These are phyloP conservation scores for Physella acuta DNA, from an alignment of 1,140 invertebrate species.

Conservation along the genomic window DNA sequence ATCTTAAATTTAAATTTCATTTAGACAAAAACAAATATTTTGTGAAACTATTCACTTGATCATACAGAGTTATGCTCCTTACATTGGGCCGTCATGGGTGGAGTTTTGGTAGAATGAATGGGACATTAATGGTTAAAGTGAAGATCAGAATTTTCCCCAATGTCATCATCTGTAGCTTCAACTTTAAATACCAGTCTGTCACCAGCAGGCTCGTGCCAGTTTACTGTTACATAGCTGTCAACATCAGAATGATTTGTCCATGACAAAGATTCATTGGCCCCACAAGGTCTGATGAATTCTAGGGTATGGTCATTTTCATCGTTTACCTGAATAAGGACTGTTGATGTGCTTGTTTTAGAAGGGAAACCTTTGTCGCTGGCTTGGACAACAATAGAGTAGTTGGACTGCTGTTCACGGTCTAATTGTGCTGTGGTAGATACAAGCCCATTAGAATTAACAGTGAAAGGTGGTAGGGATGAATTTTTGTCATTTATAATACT, in stretches of 20 bases:
- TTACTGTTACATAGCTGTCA: background rate
- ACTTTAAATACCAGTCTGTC: background rate
- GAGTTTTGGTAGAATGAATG: too few relatives aligned
- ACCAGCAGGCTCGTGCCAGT: slow-evolving; percentile 5
- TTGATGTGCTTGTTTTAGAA: background rate
- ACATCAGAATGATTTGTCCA: too few relatives aligned
- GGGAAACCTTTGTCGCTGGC: slow-evolving; percentile 6
- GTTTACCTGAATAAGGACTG: background rate
- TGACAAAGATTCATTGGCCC: background rate
- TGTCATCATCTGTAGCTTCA: background rate
- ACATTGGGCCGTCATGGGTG: too few relatives aligned
- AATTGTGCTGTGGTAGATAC: background rate
- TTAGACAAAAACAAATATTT: too few relatives aligned
- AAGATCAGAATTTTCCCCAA: background rate
- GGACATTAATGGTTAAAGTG: too few relatives aligned
- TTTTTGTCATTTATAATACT: background rate
- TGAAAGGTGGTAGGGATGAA: background rate
- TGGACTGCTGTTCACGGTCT: background rate
- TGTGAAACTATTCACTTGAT: too few relatives aligned
- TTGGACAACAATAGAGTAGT: background rate
- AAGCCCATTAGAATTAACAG: background rate
- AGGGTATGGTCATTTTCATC: slow-evolving; percentile 6
- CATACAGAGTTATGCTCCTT: too few relatives aligned
- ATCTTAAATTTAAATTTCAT: too few relatives aligned
- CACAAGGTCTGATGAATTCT: slow-evolving; percentile 1